Conservation (phyloP, 2,113 vertebrate species). For the Loxodonta africana region DNA sequence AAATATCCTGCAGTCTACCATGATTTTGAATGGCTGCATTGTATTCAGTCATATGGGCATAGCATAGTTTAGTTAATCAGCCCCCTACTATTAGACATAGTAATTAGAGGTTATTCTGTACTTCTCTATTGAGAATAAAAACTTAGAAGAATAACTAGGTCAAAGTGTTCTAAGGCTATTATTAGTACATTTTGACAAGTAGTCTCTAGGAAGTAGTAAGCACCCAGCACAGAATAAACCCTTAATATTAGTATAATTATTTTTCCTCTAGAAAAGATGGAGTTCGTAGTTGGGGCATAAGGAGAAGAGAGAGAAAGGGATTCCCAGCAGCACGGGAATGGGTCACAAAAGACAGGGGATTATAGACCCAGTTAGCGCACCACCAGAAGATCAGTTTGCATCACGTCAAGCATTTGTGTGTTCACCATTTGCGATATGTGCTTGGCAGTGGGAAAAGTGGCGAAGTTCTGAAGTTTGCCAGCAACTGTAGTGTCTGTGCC, state of each 20-base stretch:
- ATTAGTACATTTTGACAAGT: conserved; percentile 17
- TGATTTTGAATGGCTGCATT: background rate
- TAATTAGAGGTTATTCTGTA: background rate
- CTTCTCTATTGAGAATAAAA: background rate
- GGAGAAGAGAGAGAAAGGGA: background rate
- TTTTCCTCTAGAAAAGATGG: background rate
- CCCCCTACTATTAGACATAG: background rate
- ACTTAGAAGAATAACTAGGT: conserved; percentile 3
- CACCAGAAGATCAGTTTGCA: background rate
- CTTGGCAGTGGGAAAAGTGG: background rate
- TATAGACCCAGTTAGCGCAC: background rate
- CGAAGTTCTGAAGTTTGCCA: background rate
- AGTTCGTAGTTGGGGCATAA: background rate
- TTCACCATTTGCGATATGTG: background rate
- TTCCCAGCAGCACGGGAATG: background rate
- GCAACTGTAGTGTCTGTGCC: background rate
- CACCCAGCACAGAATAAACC: background rate
- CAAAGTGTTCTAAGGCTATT: background rate
- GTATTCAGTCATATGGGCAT: too few relatives aligned
- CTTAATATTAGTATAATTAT: background rate
- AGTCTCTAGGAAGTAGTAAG: background rate
- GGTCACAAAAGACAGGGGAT: background rate
- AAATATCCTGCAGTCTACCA: background rate
- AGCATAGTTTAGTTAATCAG: too few relatives aligned
- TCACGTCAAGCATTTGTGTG: background rate